Evolutionary conservation across 2,888 invertebrate genomes (phyloP), one percentile per base, ranked within the genome.

Genomic region (Rhamphomyia laevipes): DNA sequence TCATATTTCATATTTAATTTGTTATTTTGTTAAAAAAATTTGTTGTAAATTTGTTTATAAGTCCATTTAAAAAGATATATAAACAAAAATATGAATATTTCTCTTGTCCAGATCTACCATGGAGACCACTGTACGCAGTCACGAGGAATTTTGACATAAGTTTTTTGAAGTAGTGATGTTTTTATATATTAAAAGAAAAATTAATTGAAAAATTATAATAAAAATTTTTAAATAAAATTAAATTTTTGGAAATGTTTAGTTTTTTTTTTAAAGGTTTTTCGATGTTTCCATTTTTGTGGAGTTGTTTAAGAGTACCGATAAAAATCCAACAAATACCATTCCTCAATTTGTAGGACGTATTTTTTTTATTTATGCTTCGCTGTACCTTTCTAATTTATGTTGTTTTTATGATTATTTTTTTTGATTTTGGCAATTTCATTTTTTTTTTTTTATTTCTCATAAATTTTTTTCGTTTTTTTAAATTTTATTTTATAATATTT

Each of bases 71-170:
- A 21, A 18, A 40, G 5, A 18, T 41, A 18, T 21, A 18, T 15
- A 18, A 17, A n/a, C 16, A 38, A n/a, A 38, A 38, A 16, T 21
- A 18, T 21, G 17, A 56, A 56, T 54, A 58, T 55, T 52, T 54
- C 57, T 57, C 57, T 59, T 64, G 67, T 68, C 67, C 67, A 63
- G 63, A 67, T 67, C 67, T 67, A 67, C 67, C 67, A 67, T 67
- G 68, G 67, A 67, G 66, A 65, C 66, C 68, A 65, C 67, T 67
- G 67, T 64, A 67, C 67, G 67, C 65, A 68, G 67, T 67, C 66
- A 67, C 67, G 63, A 61, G 63, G 15, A 23, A 23, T n/a, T 27
- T 27, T 27, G n/a, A 27, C 7, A 7, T n/a, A n/a, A n/a, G n/a
- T n/a, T n/a, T n/a, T n/a, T n/a, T n/a, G n/a, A n/a, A n/a, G n/a